Evolutionary conservation across 2,113 vertebrate species (phyloP).

Genomic region (Nannobrachium achirus): DNA sequence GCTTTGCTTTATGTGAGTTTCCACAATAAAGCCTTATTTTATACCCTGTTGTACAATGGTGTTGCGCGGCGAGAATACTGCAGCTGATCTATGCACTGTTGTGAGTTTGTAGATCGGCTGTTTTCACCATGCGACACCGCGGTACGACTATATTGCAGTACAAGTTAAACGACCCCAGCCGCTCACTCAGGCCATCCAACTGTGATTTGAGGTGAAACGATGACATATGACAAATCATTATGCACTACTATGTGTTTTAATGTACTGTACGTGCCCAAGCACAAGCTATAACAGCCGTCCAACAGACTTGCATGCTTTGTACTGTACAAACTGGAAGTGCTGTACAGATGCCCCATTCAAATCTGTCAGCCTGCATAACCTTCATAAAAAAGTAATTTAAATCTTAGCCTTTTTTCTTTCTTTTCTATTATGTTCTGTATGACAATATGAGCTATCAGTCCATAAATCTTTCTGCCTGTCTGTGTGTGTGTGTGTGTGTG

Average conservation of each 20-base stretch:
- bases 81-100: no score
- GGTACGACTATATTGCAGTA: no score
- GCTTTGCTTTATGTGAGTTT: constrained; percentile 59
- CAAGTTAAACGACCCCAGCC: background rate
- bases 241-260: background rate
- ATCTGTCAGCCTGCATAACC: background rate
- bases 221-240: background rate
- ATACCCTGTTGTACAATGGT: no score
- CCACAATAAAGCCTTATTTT: constrained; percentile 22
- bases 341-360: constrained; percentile 1
- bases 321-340: background rate
- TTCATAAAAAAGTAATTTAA: no score
- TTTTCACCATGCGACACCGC: no score
- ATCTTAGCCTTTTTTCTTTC: no score
- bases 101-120: no score
- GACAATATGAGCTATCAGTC: no score
- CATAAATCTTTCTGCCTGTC: no score
- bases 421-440: no score
- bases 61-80: no score
- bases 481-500: no score
- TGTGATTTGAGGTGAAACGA: constrained; percentile 22
- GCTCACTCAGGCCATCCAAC: constrained; percentile 18
- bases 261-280: background rate
- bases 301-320: background rate
- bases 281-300: background rate